These are phyloP conservation scores for Champsocephalus esox DNA, from an alignment of 2,797 vertebrate species.

Conservation along the genomic window DNA sequence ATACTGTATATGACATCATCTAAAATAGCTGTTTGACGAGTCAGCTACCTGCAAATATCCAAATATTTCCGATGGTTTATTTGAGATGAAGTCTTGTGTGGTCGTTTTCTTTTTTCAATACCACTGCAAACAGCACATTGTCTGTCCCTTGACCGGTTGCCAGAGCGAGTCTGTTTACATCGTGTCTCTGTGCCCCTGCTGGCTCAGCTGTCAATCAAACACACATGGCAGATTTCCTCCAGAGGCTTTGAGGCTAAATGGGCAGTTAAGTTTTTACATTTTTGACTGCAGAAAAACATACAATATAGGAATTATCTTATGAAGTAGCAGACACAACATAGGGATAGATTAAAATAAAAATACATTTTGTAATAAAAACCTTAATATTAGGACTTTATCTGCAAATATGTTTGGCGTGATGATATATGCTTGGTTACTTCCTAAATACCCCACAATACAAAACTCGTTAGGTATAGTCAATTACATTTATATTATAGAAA, in stretches of 20 bases:
- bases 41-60: neutral
- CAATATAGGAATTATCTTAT: neutral
- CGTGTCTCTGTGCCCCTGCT: slow-evolving; percentile 10
- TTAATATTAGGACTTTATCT: neutral
- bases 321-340: neutral
- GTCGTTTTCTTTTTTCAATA: neutral
- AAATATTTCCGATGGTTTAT: neutral
- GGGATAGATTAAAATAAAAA: neutral
- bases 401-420: no score
- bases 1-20: neutral
- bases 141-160: slow-evolving; percentile 13
- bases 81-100: neutral
- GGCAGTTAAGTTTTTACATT: neutral
- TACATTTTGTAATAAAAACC: neutral
- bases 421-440: no score
- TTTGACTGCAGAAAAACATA: neutral
- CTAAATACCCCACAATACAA: no score
- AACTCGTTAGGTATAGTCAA: no score
- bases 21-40: neutral
- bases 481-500: no score
- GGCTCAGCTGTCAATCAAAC: slow-evolving; percentile 40
- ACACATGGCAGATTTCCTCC: neutral
- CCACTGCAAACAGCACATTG: neutral
- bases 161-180: slow-evolving; percentile 28
- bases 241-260: neutral